Evolutionary conservation across 2,113 vertebrate genomes (phyloP).

Genomic region (Connochaetes taurinus): DNA sequence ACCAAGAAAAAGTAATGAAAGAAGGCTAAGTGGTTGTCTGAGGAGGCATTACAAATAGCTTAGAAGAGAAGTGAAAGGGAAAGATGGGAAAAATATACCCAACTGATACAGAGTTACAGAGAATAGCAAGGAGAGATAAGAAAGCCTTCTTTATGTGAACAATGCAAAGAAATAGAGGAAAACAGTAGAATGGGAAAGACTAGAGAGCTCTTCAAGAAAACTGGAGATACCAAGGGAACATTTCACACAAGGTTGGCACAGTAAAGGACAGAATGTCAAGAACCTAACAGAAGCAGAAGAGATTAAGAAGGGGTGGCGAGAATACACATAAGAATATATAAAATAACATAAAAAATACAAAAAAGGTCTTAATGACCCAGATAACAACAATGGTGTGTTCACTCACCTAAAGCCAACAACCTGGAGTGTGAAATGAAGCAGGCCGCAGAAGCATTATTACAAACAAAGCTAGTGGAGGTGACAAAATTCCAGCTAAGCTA

Average conservation of each 20-base stretch:
- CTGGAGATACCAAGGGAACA: not conserved
- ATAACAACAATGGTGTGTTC: not conserved
- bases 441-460: not conserved
- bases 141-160: not conserved
- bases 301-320: not conserved
- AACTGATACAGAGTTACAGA: not conserved
- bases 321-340: not conserved
- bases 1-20: not conserved
- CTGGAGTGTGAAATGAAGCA: not conserved
- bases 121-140: not conserved
- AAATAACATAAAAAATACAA: not conserved
- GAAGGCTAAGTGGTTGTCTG: not conserved
- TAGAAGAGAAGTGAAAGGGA: not conserved
- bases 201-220: not conserved
- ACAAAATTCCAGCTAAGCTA: not conserved
- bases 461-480: not conserved
- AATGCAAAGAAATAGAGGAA: not conserved
- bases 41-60: not conserved
- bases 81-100: not conserved
- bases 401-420: not conserved
- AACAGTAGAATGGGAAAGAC: not conserved
- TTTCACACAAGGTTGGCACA: not conserved
- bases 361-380: not conserved
- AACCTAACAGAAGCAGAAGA: not conserved
- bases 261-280: not conserved